Percentiles rank a stretch among this genome's conserved stretches.
phyloP scores from a whole-genome alignment of 2,888 invertebrate species.

The Agrochola lota region DNA sequence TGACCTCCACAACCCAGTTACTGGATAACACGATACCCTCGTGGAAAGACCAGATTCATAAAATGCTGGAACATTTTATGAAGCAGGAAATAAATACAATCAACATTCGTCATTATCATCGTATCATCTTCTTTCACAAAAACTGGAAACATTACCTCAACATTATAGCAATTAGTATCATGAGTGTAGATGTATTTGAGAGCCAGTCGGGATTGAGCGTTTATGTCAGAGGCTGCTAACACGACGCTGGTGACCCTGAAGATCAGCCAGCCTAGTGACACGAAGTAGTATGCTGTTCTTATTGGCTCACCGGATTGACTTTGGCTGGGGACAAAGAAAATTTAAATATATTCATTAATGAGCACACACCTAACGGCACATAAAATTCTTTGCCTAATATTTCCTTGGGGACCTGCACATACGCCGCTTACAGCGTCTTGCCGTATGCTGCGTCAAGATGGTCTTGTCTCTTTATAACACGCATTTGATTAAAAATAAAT shows the following conservation, averaged over 20 bases:
- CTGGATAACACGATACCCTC: too few relatives aligned
- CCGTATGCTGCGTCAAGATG: too few relatives aligned
- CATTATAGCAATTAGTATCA: conserved; percentile 38
- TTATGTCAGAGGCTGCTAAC: conserved; percentile 49
- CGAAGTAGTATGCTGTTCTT: conserved; percentile 35
- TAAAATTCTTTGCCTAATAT: too few relatives aligned
- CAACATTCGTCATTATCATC: neutral
- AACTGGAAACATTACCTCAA: conserved; percentile 34
- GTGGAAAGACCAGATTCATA: too few relatives aligned
- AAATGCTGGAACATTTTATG: neutral
- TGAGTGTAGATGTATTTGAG: conserved; percentile 50
- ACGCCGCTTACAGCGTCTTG: too few relatives aligned
- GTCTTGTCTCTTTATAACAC: too few relatives aligned
- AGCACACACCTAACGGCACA: too few relatives aligned
- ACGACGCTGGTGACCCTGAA: conserved; percentile 39
- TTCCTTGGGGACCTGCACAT: too few relatives aligned
- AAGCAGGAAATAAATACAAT: neutral
- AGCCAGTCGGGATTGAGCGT: conserved; percentile 31
- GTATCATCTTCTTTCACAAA: neutral
- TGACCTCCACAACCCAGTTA: too few relatives aligned
- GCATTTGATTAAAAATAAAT: too few relatives aligned
- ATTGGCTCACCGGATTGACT: conserved; percentile 26
- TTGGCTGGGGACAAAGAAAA: conserved; percentile 27
- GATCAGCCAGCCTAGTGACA: conserved; percentile 42
- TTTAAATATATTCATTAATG: neutral